These are phyloP conservation scores for Acridotheres tristis DNA, from an alignment of 2,797 vertebrate genomes.

Conservation along the genomic window DNA sequence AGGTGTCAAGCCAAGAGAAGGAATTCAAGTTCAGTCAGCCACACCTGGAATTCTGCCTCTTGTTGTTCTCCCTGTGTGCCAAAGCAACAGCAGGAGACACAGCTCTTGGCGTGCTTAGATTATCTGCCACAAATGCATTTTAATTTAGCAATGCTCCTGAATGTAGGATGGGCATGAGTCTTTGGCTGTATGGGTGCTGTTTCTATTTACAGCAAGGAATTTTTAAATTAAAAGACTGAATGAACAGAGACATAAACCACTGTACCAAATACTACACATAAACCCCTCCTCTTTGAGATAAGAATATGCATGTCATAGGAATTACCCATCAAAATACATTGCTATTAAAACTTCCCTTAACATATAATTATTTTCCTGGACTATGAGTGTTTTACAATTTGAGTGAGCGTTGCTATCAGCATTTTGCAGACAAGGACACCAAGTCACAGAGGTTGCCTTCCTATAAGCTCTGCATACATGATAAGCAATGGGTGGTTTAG, in stretches of 20 bases:
- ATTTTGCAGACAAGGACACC: conserved; percentile 8
- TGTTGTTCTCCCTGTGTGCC: background rate
- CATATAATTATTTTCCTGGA: background rate
- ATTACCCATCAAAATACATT: background rate
- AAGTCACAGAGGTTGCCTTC: background rate
- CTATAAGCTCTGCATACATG: background rate
- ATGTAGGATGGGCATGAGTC: background rate
- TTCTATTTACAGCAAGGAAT: background rate
- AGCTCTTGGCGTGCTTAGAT: background rate
- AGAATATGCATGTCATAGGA: background rate
- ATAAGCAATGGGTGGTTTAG: background rate
- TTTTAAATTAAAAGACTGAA: background rate
- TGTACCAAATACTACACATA: background rate
- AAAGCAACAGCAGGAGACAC: background rate
- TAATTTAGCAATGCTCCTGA: background rate
- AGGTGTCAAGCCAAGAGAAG: conserved; percentile 19
- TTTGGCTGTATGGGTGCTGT: background rate
- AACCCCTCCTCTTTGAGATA: background rate
- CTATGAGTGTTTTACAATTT: background rate
- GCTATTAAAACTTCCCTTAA: background rate
- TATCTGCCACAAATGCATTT: background rate
- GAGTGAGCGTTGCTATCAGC: background rate
- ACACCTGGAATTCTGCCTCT: background rate
- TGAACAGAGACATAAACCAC: background rate
- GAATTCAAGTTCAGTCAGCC: background rate